A percentile compares a stretch with the other conserved stretches of the same genome.
These are phyloP conservation scores for Agrochola litura DNA, from an alignment of 2,888 invertebrate species.

Conservation along the genomic window DNA sequence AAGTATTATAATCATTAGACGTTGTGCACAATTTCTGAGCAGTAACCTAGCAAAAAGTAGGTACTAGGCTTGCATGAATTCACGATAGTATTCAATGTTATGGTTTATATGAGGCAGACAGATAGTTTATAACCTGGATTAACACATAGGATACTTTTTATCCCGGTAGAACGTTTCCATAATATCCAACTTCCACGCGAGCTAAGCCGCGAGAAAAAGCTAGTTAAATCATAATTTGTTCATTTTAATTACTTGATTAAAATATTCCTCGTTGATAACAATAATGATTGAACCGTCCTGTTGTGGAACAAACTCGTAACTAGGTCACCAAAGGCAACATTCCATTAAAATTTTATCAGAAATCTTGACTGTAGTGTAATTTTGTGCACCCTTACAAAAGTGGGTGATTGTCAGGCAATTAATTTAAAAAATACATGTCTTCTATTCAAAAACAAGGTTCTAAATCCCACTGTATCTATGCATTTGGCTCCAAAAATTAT, in stretches of 20 bases:
- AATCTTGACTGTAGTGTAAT: not conserved
- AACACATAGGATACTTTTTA: no score
- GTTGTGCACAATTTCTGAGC: no score
- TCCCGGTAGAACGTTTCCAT: no score
- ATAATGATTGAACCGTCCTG: slow-evolving; percentile 12
- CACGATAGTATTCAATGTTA: no score
- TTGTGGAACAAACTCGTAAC: slow-evolving; percentile 22
- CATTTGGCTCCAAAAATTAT: slow-evolving; percentile 1
- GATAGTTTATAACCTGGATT: no score
- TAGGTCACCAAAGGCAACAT: slow-evolving; percentile 44
- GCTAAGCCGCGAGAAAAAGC: no score
- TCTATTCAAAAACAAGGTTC: not conserved
- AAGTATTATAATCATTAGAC: no score
- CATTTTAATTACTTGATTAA: slow-evolving; percentile 4
- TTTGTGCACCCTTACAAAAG: not conserved
- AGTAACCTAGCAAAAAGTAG: no score
- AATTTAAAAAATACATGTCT: not conserved
- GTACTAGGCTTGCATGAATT: no score
- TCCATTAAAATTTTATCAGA: slow-evolving; percentile 21
- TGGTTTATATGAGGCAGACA: no score
- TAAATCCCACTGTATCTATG: slow-evolving; percentile 7
- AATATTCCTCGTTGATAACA: slow-evolving; percentile 14
- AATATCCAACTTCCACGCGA: no score
- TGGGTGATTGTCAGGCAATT: not conserved
- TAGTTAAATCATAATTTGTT: not conserved